A percentile compares a stretch with the other conserved stretches of the same genome.
These are phyloP conservation scores for Protobothrops mucrosquamatus DNA, from an alignment of 2,113 vertebrate species.

Conservation along the genomic window DNA sequence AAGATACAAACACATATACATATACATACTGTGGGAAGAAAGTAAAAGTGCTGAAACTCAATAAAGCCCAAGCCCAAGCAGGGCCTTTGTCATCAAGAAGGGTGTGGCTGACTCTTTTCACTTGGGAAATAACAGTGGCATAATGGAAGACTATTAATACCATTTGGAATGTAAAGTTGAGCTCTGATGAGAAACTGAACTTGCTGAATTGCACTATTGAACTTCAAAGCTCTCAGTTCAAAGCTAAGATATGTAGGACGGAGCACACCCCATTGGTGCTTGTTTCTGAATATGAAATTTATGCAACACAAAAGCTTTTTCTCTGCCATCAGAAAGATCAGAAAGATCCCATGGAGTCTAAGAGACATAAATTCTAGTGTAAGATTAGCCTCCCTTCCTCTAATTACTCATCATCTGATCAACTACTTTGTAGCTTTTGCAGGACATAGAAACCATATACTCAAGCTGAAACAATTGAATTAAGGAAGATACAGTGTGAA, in stretches of 20 bases:
- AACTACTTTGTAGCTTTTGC: neutral
- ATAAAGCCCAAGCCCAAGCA: neutral
- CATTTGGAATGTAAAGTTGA: neutral
- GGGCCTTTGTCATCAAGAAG: neutral
- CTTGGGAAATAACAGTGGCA: neutral
- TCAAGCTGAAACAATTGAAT: neutral
- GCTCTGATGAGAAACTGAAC: neutral
- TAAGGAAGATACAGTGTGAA: neutral
- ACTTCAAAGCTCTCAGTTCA: slow-evolving; percentile 5
- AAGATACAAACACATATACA: neutral
- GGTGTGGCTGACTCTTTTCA: neutral
- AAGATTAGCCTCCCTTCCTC: neutral
- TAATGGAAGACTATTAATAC: neutral
- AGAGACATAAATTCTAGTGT: neutral
- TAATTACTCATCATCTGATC: neutral
- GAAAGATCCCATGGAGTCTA: neutral
- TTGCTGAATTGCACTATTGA: neutral
- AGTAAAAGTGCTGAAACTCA: neutral
- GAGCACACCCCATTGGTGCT: neutral
- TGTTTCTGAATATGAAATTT: neutral
- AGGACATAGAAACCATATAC: neutral
- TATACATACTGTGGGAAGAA: neutral
- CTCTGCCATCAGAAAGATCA: neutral
- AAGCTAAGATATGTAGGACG: neutral
- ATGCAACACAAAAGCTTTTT: neutral